Evolutionary conservation across 2,113 vertebrate species (phyloP).

Genomic region (Eleginops maclovinus): DNA sequence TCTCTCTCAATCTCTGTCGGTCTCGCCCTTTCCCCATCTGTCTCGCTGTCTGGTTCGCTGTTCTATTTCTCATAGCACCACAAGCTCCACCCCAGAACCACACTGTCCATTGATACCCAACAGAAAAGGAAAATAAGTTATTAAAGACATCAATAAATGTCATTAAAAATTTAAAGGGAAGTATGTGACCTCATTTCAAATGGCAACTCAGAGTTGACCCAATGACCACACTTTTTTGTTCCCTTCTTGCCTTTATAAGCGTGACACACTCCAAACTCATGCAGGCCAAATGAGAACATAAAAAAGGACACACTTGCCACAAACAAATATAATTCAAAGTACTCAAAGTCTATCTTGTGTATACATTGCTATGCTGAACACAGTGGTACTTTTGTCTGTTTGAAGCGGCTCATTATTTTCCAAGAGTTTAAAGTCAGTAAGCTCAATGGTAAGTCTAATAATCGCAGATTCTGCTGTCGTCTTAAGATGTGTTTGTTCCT

Average conservation of each 20-base stretch:
- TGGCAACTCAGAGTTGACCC: conserved; percentile 45
- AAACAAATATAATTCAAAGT: conserved; percentile 49
- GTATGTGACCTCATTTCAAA: conserved; percentile 73
- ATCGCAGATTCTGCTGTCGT: conserved; percentile 30
- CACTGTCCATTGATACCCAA: conserved; percentile 57
- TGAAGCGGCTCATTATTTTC: conserved; percentile 62
- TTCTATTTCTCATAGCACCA: conserved; percentile 25
- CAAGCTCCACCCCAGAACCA: conserved; percentile 30
- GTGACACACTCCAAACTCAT: background rate
- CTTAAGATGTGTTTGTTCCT: conserved; percentile 36
- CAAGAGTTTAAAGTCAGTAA: conserved; percentile 35
- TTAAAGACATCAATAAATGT: conserved; percentile 79
- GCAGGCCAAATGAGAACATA: conserved; percentile 8
- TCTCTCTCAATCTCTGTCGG: conserved; percentile 63
- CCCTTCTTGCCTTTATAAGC: background rate
- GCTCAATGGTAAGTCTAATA: conserved; percentile 37
- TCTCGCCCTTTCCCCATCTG: conserved; percentile 48
- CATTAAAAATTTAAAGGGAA: conserved; percentile 65
- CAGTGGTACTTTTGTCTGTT: conserved; percentile 32
- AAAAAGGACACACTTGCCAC: conserved; percentile 31
- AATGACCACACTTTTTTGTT: conserved; percentile 37
- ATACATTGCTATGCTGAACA: conserved; percentile 37
- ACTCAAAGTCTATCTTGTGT: conserved; percentile 20
- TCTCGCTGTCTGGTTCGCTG: conserved; percentile 35
- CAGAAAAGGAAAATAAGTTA: conserved; percentile 55